Evolutionary conservation across 2,888 invertebrate genomes (phyloP), one percentile per base, ranked within the genome.

Genomic region (Cataglyphis albicans): DNA sequence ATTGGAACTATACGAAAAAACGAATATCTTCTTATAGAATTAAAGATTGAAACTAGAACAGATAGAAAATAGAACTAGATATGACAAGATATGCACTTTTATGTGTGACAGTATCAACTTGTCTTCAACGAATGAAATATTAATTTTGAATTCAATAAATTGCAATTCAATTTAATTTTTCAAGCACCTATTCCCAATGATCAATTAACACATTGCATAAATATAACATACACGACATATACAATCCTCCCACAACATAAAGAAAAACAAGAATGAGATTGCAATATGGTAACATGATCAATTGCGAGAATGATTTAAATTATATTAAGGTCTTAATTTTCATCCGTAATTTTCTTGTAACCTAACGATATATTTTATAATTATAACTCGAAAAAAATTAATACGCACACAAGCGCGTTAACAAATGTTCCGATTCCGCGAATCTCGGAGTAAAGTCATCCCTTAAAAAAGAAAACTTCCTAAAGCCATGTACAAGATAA

Each of bases 201-300:
- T 73, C 21, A n/a, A 12, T 74, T 64, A 61, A 63, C 57, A 73
- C 32, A 63, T 63, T 52, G 52, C 41, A 63, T 61, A 81, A 76
- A 80, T 61, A 78, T 44, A 80, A 72, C 35, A 29, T 35, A 70
- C 25, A 70, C 59, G 32, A 59, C 25, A 25, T 63, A 41, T 59
- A 80, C 63, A 68, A 73, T 61, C 63, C 63, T 52, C 29, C 7
- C 67, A 75, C 32, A 73, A 68, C n/a, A 12, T 61, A 52, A 83
- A 32, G 32, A 57, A 72, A 68, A 74, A 72, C 32, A 74, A 84
- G 84, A 59, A 82, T 73, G 78, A 85, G 78, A 76, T 72, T 86
- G 89, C 85, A 48, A 82, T 76, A 61, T 88, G 88, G 87, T 89
- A 89, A 89, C 89, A 75, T 73, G 75, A 85, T 82, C 70, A 32